Percentiles rank a stretch among this genome's conserved stretches.
These are phyloP conservation scores for Neodiprion fabricii DNA, from an alignment of 1,140 invertebrate genomes.

Conservation along the genomic window DNA sequence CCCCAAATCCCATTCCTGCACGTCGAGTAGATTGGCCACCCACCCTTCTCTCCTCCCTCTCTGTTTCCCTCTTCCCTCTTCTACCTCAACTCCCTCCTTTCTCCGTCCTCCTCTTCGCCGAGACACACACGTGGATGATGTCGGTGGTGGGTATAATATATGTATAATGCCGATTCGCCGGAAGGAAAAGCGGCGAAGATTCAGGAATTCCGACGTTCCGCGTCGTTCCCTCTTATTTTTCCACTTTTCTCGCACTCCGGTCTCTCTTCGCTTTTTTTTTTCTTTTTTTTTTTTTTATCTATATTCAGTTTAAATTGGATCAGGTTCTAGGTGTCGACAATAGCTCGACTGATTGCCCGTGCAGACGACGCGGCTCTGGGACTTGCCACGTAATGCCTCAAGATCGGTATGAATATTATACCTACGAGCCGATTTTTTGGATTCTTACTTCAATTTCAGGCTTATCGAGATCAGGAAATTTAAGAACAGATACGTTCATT, in stretches of 20 bases:
- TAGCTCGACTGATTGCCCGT: background rate
- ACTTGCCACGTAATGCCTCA: background rate
- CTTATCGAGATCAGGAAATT: no score
- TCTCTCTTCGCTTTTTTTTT: background rate
- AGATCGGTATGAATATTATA: no score
- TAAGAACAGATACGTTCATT: no score
- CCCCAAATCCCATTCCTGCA: background rate
- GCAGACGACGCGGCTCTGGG: background rate
- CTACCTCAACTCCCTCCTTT: constrained; percentile 27
- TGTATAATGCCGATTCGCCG: no score
- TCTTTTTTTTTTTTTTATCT: background rate
- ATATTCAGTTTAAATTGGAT: background rate
- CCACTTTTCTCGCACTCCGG: no score
- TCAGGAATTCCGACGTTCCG: no score
- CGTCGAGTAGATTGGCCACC: background rate
- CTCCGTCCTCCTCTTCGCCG: constrained; percentile 12
- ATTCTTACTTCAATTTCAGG: no score
- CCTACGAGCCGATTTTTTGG: no score
- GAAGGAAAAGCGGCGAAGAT: no score
- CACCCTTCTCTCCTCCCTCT: constrained; percentile 25
- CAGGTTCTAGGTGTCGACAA: background rate
- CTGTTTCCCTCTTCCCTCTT: constrained; percentile 23
- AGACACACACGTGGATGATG: no score
- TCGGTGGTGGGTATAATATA: no score
- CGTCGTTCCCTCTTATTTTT: no score